Conservation (phyloP, 2,113 vertebrate genomes). For the Psephotus haematonotus region DNA sequence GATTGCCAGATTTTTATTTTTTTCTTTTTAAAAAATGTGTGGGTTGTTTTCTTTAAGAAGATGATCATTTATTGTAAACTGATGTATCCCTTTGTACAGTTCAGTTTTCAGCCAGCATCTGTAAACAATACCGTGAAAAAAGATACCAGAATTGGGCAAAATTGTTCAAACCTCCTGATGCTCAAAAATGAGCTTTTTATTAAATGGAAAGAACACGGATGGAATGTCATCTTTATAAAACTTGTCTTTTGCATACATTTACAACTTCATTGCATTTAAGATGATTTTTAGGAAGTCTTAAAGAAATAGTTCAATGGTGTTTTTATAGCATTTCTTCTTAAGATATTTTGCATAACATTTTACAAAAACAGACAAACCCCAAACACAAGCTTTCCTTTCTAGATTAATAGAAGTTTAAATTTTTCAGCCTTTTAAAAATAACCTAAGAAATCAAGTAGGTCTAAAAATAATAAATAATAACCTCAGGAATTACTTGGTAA, state of each 20-base stretch:
- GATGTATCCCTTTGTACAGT: background rate
- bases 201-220: background rate
- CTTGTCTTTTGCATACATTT: background rate
- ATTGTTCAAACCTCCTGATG: background rate
- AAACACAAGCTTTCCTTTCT: background rate
- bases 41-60: fast-evolving
- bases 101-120: background rate
- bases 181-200: background rate
- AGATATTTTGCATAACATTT: background rate
- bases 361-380: background rate
- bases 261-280: background rate
- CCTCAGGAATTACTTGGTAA: slow-evolving; percentile 15
- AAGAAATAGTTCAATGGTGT: background rate
- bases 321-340: background rate
- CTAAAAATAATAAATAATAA: slow-evolving; percentile 51
- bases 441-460: background rate
- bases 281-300: background rate
- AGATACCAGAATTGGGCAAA: background rate
- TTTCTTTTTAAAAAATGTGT: background rate
- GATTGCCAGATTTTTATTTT: background rate
- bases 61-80: background rate
- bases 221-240: background rate
- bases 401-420: background rate
- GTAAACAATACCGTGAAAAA: background rate
- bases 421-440: background rate